Percentiles rank a stretch among this genome's conserved stretches.
Conservation (phyloP, 2,888 invertebrate species). For the Fragum sueziense region DNA sequence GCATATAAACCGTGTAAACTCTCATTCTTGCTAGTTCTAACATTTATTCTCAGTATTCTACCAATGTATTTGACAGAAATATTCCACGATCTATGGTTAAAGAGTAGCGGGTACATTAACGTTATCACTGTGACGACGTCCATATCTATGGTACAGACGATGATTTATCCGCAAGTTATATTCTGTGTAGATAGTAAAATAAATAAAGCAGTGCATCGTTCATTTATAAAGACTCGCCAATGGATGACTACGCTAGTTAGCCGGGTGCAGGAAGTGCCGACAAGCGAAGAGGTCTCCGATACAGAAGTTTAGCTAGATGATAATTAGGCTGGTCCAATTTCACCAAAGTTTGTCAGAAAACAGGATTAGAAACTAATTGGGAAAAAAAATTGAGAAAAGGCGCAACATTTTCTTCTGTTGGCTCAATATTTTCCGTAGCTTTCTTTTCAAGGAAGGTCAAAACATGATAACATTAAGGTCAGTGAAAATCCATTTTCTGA, state of each 20-base stretch:
- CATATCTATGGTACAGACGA: constrained; percentile 72
- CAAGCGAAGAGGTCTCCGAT: constrained; percentile 62
- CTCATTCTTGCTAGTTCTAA: constrained; percentile 66
- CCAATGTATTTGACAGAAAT: constrained; percentile 73
- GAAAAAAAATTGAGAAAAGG: background rate
- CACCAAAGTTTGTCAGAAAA: background rate
- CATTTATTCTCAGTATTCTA: constrained; percentile 70
- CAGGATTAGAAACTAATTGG: background rate
- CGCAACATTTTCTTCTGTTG: background rate
- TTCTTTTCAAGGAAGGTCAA: background rate
- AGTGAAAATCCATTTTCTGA: background rate
- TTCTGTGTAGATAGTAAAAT: constrained; percentile 71
- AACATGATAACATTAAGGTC: background rate
- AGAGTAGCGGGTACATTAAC: constrained; percentile 68
- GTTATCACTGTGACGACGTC: constrained; percentile 72
- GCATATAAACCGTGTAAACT: constrained; percentile 63
- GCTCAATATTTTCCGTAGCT: background rate
- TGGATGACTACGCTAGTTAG: constrained; percentile 57
- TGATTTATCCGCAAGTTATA: constrained; percentile 75
- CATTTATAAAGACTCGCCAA: constrained; percentile 50
- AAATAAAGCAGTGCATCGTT: constrained; percentile 66
- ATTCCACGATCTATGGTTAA: constrained; percentile 61
- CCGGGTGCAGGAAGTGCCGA: constrained; percentile 59
- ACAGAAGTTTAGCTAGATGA: constrained; percentile 61
- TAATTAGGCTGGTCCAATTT: too few relatives aligned